A percentile compares a stretch with the other conserved stretches of the same genome.
Evolutionary conservation across 1,140 invertebrate genomes (phyloP).

Genomic region (Bombus terrestris): DNA sequence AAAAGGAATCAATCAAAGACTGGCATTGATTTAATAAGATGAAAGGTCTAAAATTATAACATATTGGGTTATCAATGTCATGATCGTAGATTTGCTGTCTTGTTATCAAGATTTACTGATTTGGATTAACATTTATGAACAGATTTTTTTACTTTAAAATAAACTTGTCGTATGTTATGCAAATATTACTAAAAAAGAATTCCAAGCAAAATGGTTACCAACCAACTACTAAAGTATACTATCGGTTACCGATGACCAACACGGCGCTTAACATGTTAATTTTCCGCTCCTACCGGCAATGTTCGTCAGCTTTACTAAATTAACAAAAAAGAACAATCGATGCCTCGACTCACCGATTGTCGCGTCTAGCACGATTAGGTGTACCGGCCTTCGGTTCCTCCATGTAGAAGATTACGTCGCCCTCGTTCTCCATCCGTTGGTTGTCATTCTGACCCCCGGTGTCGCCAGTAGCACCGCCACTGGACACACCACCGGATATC

Average conservation of each 20-base stretch:
- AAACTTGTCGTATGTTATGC: background rate
- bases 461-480: constrained; percentile 45
- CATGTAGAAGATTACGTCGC: constrained; percentile 88
- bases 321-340: background rate
- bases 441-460: constrained; percentile 65
- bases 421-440: constrained; percentile 84
- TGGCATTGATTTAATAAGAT: too few relatives aligned
- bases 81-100: too few relatives aligned
- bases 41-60: too few relatives aligned
- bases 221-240: too few relatives aligned
- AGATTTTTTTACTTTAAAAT: background rate
- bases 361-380: constrained; percentile 85
- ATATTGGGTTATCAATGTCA: too few relatives aligned
- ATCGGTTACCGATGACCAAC: background rate
- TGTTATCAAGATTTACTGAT: background rate
- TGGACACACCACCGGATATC: constrained; percentile 59
- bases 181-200: background rate
- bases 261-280: background rate
- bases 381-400: constrained; percentile 88
- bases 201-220: background rate
- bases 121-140: too few relatives aligned
- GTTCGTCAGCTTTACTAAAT: background rate
- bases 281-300: background rate
- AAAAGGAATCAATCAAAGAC: background rate
- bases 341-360: constrained; percentile 79